Evolutionary conservation across 2,797 vertebrate species (phyloP).

Genomic region (Pseudochirops cupreus): DNA sequence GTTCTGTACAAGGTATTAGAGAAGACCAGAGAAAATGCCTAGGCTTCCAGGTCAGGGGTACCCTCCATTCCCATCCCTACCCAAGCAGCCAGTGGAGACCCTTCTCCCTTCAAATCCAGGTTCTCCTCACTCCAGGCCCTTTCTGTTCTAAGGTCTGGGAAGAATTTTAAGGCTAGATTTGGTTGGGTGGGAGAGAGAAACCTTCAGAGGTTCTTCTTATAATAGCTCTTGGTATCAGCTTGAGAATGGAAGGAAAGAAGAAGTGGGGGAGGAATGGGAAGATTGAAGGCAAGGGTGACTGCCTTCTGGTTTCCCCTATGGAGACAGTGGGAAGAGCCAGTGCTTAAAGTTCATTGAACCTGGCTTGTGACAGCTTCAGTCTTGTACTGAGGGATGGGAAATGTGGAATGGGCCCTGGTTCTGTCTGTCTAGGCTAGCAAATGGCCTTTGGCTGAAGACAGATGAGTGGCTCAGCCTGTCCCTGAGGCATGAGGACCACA

Average conservation of each 20-base stretch:
- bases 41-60: conserved; percentile 26
- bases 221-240: conserved; percentile 3
- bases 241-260: background rate
- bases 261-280: conserved; percentile 3
- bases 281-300: background rate
- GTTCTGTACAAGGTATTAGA: background rate
- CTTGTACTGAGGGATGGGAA: background rate
- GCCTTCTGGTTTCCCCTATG: background rate
- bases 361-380: background rate
- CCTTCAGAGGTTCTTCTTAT: conserved; percentile 5
- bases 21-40: background rate
- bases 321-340: background rate
- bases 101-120: background rate
- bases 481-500: background rate
- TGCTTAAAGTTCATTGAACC: background rate
- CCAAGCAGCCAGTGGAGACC: background rate
- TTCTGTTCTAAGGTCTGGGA: background rate
- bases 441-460: background rate
- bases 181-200: background rate
- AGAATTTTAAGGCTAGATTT: background rate
- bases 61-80: conserved; percentile 54
- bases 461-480: background rate
- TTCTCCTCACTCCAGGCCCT: background rate
- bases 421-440: background rate
- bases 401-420: background rate